phyloP scores from a whole-genome alignment of 2,888 invertebrate species.

The Ophraella communa region DNA sequence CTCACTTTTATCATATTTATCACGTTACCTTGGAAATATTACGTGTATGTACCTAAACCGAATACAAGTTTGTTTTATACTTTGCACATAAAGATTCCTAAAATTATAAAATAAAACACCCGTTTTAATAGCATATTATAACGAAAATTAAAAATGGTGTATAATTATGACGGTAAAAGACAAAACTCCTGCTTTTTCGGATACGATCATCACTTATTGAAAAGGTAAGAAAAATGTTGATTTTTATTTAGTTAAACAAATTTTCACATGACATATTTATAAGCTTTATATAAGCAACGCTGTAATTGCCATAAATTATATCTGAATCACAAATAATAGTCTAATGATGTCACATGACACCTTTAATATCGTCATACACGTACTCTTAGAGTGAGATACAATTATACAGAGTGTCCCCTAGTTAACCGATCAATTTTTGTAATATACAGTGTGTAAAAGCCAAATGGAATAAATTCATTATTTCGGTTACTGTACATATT shows the following conservation, averaged over 20 bases:
- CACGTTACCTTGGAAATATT: conserved; percentile 20
- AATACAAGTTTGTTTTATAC: conserved; percentile 7
- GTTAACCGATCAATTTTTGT: too few species aligned
- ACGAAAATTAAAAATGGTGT: conserved; percentile 2
- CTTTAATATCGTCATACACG: too few species aligned
- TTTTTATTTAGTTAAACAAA: neutral
- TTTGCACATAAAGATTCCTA: conserved; percentile 9
- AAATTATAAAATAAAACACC: conserved; percentile 4
- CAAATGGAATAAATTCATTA: too few species aligned
- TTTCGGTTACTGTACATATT: too few species aligned
- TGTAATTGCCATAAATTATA: neutral
- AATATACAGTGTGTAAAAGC: too few species aligned
- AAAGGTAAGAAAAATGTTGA: conserved; percentile 7
- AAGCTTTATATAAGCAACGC: too few species aligned
- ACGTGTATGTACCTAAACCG: conserved; percentile 2
- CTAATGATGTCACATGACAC: too few species aligned
- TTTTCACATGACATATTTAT: conserved; percentile 2
- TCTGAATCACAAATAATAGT: too few species aligned
- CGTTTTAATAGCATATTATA: conserved; percentile 1
- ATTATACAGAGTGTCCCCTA: too few species aligned
- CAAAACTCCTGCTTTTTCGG: conserved; percentile 18
- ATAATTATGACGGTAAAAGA: neutral
- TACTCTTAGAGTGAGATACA: too few species aligned
- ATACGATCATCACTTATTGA: conserved; percentile 20
- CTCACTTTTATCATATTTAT: conserved; percentile 20